A percentile compares a stretch with the other conserved stretches of the same genome.
These are phyloP conservation scores for Plagodis dolabraria DNA, from an alignment of 2,888 invertebrate genomes.

Conservation along the genomic window DNA sequence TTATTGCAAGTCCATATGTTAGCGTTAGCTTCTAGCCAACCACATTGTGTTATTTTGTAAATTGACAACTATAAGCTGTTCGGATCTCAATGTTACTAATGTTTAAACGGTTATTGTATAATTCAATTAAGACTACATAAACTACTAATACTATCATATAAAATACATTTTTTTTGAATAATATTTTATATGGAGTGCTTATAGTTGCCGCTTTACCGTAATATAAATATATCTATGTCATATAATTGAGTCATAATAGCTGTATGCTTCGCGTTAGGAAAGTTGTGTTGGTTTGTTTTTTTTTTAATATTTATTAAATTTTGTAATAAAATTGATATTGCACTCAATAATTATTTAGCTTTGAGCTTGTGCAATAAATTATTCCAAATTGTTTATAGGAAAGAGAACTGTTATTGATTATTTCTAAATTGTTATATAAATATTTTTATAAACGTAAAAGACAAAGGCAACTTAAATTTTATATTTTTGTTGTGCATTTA, in stretches of 20 bases:
- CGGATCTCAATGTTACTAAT: constrained; percentile 42
- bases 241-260: constrained; percentile 61
- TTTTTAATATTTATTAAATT: constrained; percentile 69
- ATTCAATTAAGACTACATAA: constrained; percentile 36
- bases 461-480: constrained; percentile 80
- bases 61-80: constrained; percentile 53
- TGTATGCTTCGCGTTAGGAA: constrained; percentile 57
- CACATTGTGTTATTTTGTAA: constrained; percentile 41
- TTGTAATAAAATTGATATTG: constrained; percentile 62
- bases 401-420: constrained; percentile 74
- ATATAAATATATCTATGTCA: constrained; percentile 57
- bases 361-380: constrained; percentile 81
- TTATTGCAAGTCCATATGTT: constrained; percentile 29
- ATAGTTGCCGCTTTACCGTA: constrained; percentile 39
- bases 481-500: constrained; percentile 84
- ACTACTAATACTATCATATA: constrained; percentile 30
- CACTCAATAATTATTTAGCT: constrained; percentile 75
- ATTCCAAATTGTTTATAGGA: constrained; percentile 76
- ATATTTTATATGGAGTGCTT: constrained; percentile 36
- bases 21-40: constrained; percentile 33
- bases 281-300: constrained; percentile 81
- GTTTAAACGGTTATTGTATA: constrained; percentile 29
- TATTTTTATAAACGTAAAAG: constrained; percentile 82
- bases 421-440: constrained; percentile 82
- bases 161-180: constrained; percentile 33